phyloP scores from a whole-genome alignment of 1,140 invertebrate species.

The Zeugodacus cucurbitae region DNA sequence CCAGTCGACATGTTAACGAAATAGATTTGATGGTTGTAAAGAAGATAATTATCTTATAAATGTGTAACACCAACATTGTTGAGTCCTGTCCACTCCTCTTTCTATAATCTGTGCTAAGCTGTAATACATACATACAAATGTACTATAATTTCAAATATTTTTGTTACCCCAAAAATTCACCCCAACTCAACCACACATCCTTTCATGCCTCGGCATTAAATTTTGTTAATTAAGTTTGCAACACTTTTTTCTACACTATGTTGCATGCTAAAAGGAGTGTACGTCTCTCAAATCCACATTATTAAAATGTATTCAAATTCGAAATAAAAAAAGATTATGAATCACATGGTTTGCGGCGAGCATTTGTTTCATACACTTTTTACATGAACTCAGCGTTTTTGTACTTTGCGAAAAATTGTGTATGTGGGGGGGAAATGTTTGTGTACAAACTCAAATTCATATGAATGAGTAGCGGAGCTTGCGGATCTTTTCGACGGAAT shows the following conservation, averaged over 20 bases:
- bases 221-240: slow-evolving; percentile 26
- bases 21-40: too few species aligned
- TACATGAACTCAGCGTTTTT: neutral
- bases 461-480: too few species aligned
- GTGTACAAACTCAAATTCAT: too few species aligned
- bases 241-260: neutral
- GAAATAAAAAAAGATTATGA: neutral
- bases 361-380: slow-evolving; percentile 2
- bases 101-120: neutral
- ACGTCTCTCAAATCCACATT: neutral
- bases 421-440: too few species aligned
- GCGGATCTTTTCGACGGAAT: too few species aligned
- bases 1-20: too few species aligned
- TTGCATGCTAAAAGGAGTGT: neutral
- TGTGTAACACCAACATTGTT: too few species aligned
- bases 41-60: too few species aligned
- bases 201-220: neutral
- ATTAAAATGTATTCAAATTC: too few species aligned
- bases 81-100: too few species aligned
- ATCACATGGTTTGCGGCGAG: neutral
- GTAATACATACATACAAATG: too few species aligned
- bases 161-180: neutral
- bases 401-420: too few species aligned
- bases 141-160: neutral
- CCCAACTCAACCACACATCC: neutral